Percentiles rank a stretch among this genome's conserved stretches.
These are phyloP conservation scores for Anoplius nigerrimus DNA, from an alignment of 2,888 invertebrate species.

Conservation along the genomic window DNA sequence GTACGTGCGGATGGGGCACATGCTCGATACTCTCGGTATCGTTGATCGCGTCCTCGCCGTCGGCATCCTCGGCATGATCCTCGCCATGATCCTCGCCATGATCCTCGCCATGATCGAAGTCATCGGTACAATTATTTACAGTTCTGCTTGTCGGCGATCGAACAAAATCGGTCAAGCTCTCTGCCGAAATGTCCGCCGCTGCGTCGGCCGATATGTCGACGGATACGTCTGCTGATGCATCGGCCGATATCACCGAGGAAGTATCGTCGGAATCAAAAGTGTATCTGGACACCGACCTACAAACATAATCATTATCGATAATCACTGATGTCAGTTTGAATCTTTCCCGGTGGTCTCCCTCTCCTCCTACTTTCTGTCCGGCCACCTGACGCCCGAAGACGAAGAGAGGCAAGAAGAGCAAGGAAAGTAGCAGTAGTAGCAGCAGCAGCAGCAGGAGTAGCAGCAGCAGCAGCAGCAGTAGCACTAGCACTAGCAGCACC, in stretches of 20 bases:
- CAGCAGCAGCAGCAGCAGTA: too few relatives aligned
- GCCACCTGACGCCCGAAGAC: neutral
- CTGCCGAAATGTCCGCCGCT: too few relatives aligned
- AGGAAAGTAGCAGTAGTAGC: neutral
- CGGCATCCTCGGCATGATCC: neutral
- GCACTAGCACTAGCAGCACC: too few relatives aligned
- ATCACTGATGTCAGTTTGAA: too few relatives aligned
- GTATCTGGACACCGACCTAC: constrained; percentile 65
- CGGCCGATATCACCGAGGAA: constrained; percentile 69
- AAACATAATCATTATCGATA: neutral
- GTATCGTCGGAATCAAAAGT: constrained; percentile 70
- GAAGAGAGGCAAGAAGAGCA: neutral
- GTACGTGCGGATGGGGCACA: constrained; percentile 71
- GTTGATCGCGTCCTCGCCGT: constrained; percentile 44
- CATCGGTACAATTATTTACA: too few relatives aligned
- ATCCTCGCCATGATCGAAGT: constrained; percentile 31
- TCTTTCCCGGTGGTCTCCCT: neutral
- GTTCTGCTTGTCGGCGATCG: too few relatives aligned
- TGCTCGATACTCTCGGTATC: constrained; percentile 64
- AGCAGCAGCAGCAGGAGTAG: too few relatives aligned
- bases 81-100: constrained; percentile 44
- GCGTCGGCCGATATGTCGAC: too few relatives aligned
- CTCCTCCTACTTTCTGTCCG: neutral
- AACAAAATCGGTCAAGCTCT: too few relatives aligned
- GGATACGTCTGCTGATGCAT: constrained; percentile 70